Percentiles rank a stretch among this genome's conserved stretches.
These are phyloP conservation scores for Heliconius melpomene DNA, from an alignment of 1,140 invertebrate genomes.

Conservation along the genomic window DNA sequence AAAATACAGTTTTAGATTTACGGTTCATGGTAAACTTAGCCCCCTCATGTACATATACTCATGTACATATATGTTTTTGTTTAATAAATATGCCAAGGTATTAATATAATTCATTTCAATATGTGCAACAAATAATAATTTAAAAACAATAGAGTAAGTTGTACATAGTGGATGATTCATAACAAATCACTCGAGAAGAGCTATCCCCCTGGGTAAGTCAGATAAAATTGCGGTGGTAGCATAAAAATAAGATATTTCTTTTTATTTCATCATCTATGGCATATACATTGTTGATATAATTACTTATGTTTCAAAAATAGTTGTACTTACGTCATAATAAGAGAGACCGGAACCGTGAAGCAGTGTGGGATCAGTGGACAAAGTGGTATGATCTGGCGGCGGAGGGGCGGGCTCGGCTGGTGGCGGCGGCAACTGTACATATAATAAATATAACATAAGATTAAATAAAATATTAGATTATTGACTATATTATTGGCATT, in stretches of 20 bases:
- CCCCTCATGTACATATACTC: no score
- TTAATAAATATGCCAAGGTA: not conserved
- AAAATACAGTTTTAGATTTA: no score
- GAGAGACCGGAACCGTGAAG: constrained; percentile 66
- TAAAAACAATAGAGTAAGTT: constrained; percentile 5
- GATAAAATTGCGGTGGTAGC: not conserved
- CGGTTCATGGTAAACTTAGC: no score
- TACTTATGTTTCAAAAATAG: not conserved
- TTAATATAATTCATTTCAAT: not conserved
- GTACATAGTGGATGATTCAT: not conserved
- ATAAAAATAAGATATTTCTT: not conserved
- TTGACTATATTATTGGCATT: no score
- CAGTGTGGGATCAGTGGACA: constrained; percentile 54
- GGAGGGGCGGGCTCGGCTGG: constrained; percentile 57
- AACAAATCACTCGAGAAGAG: not conserved
- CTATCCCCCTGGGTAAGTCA: not conserved
- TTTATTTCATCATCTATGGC: not conserved
- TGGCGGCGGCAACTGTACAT: constrained; percentile 57
- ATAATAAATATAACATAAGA: no score
- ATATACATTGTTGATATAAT: not conserved
- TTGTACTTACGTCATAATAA: constrained; percentile 68
- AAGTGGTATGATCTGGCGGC: constrained; percentile 56
- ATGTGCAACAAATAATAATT: not conserved
- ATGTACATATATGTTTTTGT: not conserved
- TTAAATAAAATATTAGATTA: no score